Evolutionary conservation across 2,888 invertebrate species (phyloP), one percentile per base, ranked within the genome.

Genomic region (Pristionchus entomophagus): DNA sequence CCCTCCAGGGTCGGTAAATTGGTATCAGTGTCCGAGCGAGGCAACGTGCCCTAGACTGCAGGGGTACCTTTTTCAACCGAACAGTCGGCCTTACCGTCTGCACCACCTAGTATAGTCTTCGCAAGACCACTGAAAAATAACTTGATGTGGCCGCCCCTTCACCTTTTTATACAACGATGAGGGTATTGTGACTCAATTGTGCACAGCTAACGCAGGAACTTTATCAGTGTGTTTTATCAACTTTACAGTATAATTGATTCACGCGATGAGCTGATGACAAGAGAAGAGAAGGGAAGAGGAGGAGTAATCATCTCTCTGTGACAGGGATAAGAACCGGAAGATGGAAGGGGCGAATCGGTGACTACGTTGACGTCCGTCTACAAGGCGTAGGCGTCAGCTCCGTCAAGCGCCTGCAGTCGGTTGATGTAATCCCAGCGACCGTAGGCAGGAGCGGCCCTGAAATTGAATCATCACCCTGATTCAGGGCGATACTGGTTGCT

Each of bases 391-490:
- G n/a, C 73, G 38, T 73, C 73, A 19, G 69, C 35, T 69, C 69
- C 69, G 41, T 73, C 73, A 22, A 73, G 14, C 4, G 73, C 73
- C 32, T n/a, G 41, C 65, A 65, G 35, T 22, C 73, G 41, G 45
- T 73, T 73, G 41, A 73, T 41, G 73, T 73, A 73, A 38, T 73
- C 73, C 73, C 73, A 73, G 19, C 73, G 73, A 17, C 38, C 73
- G 45, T 73, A 73, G 73, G n/a, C 38, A 0, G 65, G 65, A 6
- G 41, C 73, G 1, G 73, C n/a, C 65, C 73, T 73, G 73, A 10
- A 73, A 73, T 38, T n/a, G 14, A 35, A 45, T 45, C 45, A 45
- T 45, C 14, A 10, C 45, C 45, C 14, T 45, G 45, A 45, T 56
- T 56, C 22, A 17, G 56, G 56, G 8, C 12, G 56, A 56, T 56